Evolutionary conservation across 2,113 vertebrate genomes (phyloP).

Genomic region (Sardina pilchardus): DNA sequence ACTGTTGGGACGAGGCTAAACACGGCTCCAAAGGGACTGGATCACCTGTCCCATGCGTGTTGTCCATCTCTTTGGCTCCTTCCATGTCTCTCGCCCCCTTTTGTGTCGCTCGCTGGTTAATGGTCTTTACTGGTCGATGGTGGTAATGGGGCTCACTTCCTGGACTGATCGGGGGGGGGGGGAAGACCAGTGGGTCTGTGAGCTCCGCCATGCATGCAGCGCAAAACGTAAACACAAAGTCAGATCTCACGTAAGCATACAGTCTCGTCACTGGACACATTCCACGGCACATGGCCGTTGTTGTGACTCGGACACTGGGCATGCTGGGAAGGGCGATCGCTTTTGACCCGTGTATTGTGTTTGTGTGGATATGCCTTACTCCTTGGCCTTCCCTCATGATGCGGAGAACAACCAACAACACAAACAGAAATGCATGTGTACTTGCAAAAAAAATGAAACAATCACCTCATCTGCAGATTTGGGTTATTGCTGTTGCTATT

Average conservation of each 20-base stretch:
- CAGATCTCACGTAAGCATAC: conserved; percentile 33
- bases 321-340: not conserved
- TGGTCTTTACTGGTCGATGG: conserved; percentile 27
- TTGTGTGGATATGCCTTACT: conserved; percentile 3
- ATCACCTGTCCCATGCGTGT: conserved; percentile 48
- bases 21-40: conserved; percentile 49
- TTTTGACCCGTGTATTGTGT: not conserved
- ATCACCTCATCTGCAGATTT: not conserved
- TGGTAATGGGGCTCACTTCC: conserved; percentile 46
- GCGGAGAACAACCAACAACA: not conserved
- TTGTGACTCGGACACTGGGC: conserved; percentile 26
- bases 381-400: not conserved
- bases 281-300: conserved; percentile 26
- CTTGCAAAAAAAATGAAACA: not conserved
- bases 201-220: conserved; percentile 46
- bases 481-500: not conserved
- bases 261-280: conserved; percentile 22
- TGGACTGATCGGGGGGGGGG: conserved; percentile 2
- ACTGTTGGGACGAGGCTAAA: conserved; percentile 61
- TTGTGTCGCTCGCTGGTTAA: not conserved
- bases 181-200: conserved; percentile 30
- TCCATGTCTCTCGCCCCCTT: not conserved
- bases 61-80: not conserved
- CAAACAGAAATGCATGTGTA: not conserved
- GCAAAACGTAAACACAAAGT: conserved; percentile 54